These are phyloP conservation scores for Amblyteles armatorius DNA, from an alignment of 2,888 invertebrate species.

Conservation along the genomic window DNA sequence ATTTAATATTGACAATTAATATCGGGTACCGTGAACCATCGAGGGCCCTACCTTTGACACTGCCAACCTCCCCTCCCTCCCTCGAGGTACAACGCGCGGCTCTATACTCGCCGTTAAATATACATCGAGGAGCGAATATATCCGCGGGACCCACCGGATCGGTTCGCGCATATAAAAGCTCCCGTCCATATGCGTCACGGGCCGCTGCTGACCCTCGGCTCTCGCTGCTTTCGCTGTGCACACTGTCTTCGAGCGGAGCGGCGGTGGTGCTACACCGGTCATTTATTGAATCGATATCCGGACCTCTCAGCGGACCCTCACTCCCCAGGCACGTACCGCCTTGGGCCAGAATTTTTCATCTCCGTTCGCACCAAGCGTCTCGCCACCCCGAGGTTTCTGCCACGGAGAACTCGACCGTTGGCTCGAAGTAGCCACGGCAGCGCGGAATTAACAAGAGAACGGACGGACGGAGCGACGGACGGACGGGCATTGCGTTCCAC, in stretches of 20 bases:
- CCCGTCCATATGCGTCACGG: conserved; percentile 36
- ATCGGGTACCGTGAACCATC: conserved; percentile 66
- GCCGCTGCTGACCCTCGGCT: conserved; percentile 31
- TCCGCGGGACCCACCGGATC: conserved; percentile 23
- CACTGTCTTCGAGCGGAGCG: conserved; percentile 25
- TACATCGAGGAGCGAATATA: conserved; percentile 25
- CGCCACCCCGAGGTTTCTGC: conserved; percentile 64
- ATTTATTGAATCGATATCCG: conserved; percentile 79
- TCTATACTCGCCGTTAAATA: conserved; percentile 51
- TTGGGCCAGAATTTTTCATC: conserved; percentile 78
- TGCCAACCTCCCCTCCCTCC: too few species aligned
- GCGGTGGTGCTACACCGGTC: conserved; percentile 58
- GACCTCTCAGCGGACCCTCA: conserved; percentile 76
- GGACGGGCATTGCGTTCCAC: conserved; percentile 58
- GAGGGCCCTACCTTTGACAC: conserved; percentile 3
- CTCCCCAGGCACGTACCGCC: conserved; percentile 75
- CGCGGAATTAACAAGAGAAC: conserved; percentile 3
- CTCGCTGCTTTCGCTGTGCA: conserved; percentile 35
- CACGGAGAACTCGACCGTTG: conserved; percentile 17
- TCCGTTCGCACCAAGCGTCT: conserved; percentile 72
- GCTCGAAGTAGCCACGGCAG: conserved; percentile 29
- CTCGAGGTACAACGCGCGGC: background rate
- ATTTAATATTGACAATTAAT: conserved; percentile 75
- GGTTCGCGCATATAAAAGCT: conserved; percentile 53
- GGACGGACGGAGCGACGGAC: conserved; percentile 41